Conservation (phyloP, 2,888 invertebrate species). For the Lasioglossum vierecki region DNA sequence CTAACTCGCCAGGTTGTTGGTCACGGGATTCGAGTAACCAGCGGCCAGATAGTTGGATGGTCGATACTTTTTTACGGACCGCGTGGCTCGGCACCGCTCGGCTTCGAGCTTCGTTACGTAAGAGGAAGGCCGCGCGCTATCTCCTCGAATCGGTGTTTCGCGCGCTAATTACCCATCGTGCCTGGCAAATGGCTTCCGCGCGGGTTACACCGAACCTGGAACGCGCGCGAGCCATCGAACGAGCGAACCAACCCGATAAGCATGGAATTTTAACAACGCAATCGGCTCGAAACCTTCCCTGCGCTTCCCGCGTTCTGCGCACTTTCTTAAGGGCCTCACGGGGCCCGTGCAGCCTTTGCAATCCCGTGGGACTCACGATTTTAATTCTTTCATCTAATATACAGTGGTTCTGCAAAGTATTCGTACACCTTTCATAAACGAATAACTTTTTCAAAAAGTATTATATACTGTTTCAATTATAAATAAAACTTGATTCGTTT, state of each 20-base stretch:
- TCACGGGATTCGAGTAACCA: constrained; percentile 55
- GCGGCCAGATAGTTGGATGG: constrained; percentile 56
- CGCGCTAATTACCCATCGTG: constrained; percentile 81
- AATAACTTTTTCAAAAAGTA: too few species aligned
- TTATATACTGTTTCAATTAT: too few species aligned
- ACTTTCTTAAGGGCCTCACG: background rate
- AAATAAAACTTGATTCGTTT: too few species aligned
- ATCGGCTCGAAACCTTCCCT: constrained; percentile 43
- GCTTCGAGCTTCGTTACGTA: constrained; percentile 55
- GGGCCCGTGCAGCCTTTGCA: background rate
- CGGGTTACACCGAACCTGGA: constrained; percentile 65
- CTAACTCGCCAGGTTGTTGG: constrained; percentile 27
- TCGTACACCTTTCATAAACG: too few species aligned
- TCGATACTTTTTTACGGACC: constrained; percentile 59
- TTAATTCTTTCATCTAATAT: too few species aligned
- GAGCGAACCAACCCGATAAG: constrained; percentile 49
- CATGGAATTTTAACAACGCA: constrained; percentile 51
- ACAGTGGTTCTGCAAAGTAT: too few species aligned
- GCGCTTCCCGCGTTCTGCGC: background rate
- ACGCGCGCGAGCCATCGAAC: constrained; percentile 41
- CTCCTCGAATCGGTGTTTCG: constrained; percentile 77
- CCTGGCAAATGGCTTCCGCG: constrained; percentile 82
- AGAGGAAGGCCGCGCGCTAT: constrained; percentile 70
- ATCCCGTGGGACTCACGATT: too few species aligned
- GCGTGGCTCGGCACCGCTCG: constrained; percentile 36